Base-by-base conservation (phyloP, 2,888 invertebrate genomes). In the Sinodicranocentrus sp. region DNA sequence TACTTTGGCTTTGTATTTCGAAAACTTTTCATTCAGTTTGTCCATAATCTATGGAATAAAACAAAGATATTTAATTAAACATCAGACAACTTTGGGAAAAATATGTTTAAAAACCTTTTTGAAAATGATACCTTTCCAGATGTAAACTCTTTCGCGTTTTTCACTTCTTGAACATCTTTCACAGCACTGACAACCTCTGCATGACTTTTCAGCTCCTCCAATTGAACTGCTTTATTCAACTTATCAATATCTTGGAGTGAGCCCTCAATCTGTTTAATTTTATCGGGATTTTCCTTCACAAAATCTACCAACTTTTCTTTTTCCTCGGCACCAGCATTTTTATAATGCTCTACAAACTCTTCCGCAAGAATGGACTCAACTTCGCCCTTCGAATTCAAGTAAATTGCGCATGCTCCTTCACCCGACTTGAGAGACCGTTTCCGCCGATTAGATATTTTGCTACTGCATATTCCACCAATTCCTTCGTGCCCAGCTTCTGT, bases 131-230 rank as follows among this genome's bases (percentile, higher is more conserved):
- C 13, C 6, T 15, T 10, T 48, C 2, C 2, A 48, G 13, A 2
- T 6, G 48, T 48, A 10, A 10, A 33, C 33, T 33, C 10, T 33
- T 3, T 33, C 33, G 33, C 48, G 21, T 5, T 21, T 21, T 25
- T 59, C 26, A 1, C 13, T 15, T 25, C 26, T 61, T 33, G n/a
- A 26, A 26, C 17, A 3, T 28, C 2, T 1, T 2, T 17, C n/a
- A 28, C 61, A 13, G 8, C 2, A 28, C n/a, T 17, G 28, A 28
- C 1, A n/a, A 8, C n/a, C 0, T 17, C 28, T 2, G 17, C 57
- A 57, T 61, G 61, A 2, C 2, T n/a, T 61, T 61, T 57, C 25
- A 57, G 23, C 5, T 57, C 2, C 28, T 61, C 61, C 28, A 61
- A 28, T 8, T 61, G 28, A 1, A 28, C 17, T 0, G 28, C 8